Percentiles rank a stretch among this genome's conserved stretches.
Conservation (phyloP, 2,888 invertebrate species). For the Oscheius onirici region DNA sequence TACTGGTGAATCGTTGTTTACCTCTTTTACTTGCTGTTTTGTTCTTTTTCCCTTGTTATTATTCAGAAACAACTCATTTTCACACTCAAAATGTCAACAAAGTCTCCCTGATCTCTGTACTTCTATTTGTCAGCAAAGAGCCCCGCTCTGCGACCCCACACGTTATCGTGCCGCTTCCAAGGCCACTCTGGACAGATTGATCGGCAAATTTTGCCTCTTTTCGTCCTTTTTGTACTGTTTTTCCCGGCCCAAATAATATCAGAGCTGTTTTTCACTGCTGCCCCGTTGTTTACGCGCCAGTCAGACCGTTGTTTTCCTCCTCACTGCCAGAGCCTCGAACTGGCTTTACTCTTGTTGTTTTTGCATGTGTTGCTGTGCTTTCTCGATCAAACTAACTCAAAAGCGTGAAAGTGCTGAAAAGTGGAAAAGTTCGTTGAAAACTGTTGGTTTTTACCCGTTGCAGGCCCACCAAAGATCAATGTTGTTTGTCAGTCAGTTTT, state of each 20-base stretch:
- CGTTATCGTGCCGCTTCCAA: constrained; percentile 6
- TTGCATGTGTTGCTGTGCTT: no score
- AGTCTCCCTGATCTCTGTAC: not conserved
- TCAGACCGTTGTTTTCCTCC: not conserved
- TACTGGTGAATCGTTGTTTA: no score
- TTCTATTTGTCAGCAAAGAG: constrained; percentile 19
- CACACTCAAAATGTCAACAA: not conserved
- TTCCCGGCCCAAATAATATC: not conserved
- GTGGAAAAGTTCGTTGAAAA: no score
- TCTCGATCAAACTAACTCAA: no score
- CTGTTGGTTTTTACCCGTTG: no score
- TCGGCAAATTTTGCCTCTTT: no score
- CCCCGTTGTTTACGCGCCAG: not conserved
- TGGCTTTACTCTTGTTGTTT: no score
- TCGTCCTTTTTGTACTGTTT: not conserved
- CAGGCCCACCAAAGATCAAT: no score
- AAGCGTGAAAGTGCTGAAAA: no score
- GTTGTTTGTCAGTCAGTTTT: no score
- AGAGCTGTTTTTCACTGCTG: not conserved
- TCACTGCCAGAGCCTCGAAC: not conserved
- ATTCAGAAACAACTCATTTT: not conserved
- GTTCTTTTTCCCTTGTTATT: not conserved
- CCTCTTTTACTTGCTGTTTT: no score
- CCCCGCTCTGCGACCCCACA: not conserved
- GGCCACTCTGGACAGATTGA: not conserved